Evolutionary conservation across 2,888 invertebrate species (phyloP), one percentile per base, ranked within the genome.

Genomic region (Nasonia oneida): DNA sequence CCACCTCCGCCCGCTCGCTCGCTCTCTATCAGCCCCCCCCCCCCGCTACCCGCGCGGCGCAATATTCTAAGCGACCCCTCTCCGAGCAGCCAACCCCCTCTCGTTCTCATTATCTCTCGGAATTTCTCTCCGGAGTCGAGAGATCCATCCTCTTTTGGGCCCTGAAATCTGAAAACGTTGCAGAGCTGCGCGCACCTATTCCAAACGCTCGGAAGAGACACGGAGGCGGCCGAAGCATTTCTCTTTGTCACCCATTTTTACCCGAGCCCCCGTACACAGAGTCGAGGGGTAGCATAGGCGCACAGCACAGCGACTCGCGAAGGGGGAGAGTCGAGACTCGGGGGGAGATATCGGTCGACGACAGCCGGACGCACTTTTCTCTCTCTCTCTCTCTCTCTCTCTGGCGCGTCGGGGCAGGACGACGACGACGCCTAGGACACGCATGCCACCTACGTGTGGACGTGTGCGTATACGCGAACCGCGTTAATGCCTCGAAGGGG

Each of bases 41-140:
- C 23, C 89, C 89, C 90, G 29, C 67, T 3, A 67, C 33, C 14
- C 70, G 18, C 70, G 33, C 91, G 89, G 33, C 91, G 89, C 90
- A 89, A 90, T 90, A 90, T 90, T 91, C 91, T 89, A 90, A 90
- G 89, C 90, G 88, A 88, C 83, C 75, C 70, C 67, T 73, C 61
- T 70, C 39, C 47, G 53, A 10, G 10, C 29, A 67, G 12, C 61
- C 18, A 61, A 29, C 15, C 39, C 83, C 14, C 53, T 79, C 73
- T 77, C 39, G 42, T 42, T 33, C 71, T 77, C 77, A 42, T 57
- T 73, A 57, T 64, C 67, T 76, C 76, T 39, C 15, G 5, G 47
- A 75, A 14, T 18, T 50, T 47, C 64, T n/a, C 81, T 18, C 42
- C 71, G 15, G 29, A 29, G 29, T 29, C 73, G 23, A 14, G n/a